Conservation (phyloP, 2,888 invertebrate genomes). For the Osmoderma eremita region DNA sequence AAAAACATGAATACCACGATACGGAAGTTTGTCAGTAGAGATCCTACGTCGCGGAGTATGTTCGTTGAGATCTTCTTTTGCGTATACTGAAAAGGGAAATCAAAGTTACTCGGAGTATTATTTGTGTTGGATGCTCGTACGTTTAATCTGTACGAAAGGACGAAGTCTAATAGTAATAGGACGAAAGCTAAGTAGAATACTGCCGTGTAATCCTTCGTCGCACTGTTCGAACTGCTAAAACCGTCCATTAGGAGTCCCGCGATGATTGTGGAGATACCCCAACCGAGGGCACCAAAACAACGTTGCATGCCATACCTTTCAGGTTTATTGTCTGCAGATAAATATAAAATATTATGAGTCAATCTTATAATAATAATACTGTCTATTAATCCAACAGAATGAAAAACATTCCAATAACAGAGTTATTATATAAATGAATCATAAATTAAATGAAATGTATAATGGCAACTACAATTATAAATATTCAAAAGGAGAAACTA, state of each 20-base stretch:
- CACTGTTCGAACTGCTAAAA: slow-evolving; percentile 70
- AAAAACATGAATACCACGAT: slow-evolving; percentile 81
- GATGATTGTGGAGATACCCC: slow-evolving; percentile 81
- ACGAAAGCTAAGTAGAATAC: slow-evolving; percentile 81
- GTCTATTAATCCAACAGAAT: too few relatives aligned
- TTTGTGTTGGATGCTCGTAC: slow-evolving; percentile 60
- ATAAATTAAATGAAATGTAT: too few relatives aligned
- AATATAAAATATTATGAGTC: too few relatives aligned
- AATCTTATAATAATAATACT: too few relatives aligned
- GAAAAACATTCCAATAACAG: too few relatives aligned
- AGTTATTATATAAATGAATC: too few relatives aligned
- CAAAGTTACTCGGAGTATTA: slow-evolving; percentile 16
- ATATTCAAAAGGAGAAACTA: too few relatives aligned
- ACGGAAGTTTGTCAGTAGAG: slow-evolving; percentile 72
- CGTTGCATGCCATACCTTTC: slow-evolving; percentile 86
- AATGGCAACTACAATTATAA: too few relatives aligned
- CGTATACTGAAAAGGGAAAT: slow-evolving; percentile 67
- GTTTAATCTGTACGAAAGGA: slow-evolving; percentile 73
- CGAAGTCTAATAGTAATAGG: slow-evolving; percentile 73
- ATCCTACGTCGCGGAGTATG: slow-evolving; percentile 75
- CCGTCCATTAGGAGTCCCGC: slow-evolving; percentile 82
- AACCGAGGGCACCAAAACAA: slow-evolving; percentile 89
- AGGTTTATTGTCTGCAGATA: slow-evolving; percentile 72
- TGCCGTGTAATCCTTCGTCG: slow-evolving; percentile 79
- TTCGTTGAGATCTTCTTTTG: slow-evolving; percentile 73